phyloP scores from a whole-genome alignment of 2,113 vertebrate species.

The Phylloscopus whistleri region DNA sequence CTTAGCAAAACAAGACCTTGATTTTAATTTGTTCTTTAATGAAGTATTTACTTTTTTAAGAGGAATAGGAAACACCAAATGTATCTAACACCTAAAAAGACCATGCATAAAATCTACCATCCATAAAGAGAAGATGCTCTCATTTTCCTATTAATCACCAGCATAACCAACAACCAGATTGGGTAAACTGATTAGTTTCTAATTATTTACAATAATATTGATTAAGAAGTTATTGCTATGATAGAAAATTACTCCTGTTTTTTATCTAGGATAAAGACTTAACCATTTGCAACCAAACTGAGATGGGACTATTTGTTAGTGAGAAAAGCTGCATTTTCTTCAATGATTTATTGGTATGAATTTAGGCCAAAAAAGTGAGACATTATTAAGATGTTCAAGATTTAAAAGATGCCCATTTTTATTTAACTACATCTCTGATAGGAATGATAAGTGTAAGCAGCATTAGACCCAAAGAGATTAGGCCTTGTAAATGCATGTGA shows the following conservation, averaged over 20 bases:
- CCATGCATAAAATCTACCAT: neutral
- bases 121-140: neutral
- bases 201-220: neutral
- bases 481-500: neutral
- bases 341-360: neutral
- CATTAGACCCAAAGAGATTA: neutral
- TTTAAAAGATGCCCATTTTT: neutral
- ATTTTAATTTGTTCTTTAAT: neutral
- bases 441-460: neutral
- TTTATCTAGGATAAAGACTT: neutral
- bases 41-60: neutral
- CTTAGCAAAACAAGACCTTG: neutral
- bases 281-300: neutral
- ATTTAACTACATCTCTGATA: neutral
- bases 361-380: neutral
- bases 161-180: neutral
- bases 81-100: neutral
- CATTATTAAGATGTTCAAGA: neutral
- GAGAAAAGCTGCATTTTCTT: neutral
- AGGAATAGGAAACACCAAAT: neutral
- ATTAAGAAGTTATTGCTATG: neutral
- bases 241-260: neutral
- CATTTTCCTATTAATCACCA: neutral
- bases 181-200: neutral
- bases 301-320: neutral